Evolutionary conservation across 2,113 vertebrate genomes (phyloP), one percentile per base, ranked within the genome.

Genomic region (Xenopus laevis): DNA sequence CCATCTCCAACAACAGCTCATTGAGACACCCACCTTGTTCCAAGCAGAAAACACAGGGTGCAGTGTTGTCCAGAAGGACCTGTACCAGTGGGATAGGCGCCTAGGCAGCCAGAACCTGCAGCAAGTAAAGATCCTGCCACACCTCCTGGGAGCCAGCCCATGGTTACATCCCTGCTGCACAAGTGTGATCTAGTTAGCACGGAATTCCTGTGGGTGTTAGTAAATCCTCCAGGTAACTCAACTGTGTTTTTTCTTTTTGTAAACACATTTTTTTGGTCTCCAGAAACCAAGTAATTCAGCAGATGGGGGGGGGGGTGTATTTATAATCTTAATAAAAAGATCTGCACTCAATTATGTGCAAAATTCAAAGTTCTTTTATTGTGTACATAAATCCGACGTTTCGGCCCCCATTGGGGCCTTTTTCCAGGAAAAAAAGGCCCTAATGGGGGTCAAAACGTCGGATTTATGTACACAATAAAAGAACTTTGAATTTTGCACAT

Each of bases 101-200:
- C 20, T 20, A 18, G 58, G 58, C 58, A 60, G 23, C 23, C 9
- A 13, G 21, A 55, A 8, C 47, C 21, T 21, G 33, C 18, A 59
- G 18, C 33, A 58, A 13, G n/a, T n/a, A 59, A 16, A 46, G 47
- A 62, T 50, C 23, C 10, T 6, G 45, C 46, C 17, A 13, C 17
- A 53, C 65, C 12, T 27, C 55, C 44, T 60, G 16, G 55, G 65
- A 62, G 64, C 27, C 44, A 21, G 47, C 27, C 57, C 7, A 45
- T 55, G 45, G 73, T 45, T 27, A 55, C 27, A 61, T 50, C 65
- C 65, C 58, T 13, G 8, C 18, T 33, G 66, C 65, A 40, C 58
- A 40, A 53, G 58, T 40, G 73, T 76, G 74, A 70, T 66, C 74
- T 64, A 76, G 59, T 69, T 70, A 64, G 66, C 59, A 70, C 3